A percentile compares a stretch with the other conserved stretches of the same genome.
phyloP scores from a whole-genome alignment of 2,113 vertebrate species.

The Lontra canadensis region DNA sequence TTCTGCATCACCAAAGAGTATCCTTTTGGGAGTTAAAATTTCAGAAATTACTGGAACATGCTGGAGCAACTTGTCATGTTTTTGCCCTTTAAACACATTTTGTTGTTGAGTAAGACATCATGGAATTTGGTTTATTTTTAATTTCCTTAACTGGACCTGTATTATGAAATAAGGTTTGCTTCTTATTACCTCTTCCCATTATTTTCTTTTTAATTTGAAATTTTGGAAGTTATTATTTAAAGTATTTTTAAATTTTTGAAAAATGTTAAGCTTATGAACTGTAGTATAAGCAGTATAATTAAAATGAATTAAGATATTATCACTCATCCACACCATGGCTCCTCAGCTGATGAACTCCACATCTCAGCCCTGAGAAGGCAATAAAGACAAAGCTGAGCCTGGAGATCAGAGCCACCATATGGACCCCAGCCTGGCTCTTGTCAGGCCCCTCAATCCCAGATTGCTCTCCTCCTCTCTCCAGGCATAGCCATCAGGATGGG shows the following conservation, averaged over 20 bases:
- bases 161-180: background rate
- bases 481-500: background rate
- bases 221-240: background rate
- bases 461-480: background rate
- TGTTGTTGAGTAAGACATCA: background rate
- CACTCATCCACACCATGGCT: too few species aligned
- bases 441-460: background rate
- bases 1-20: background rate
- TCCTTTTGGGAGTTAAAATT: background rate
- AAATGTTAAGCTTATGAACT: background rate
- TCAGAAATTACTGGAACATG: background rate
- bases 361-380: background rate
- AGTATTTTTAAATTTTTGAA: background rate
- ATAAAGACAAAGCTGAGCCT: background rate
- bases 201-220: background rate
- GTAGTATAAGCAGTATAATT: background rate
- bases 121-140: background rate
- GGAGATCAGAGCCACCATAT: rapidly evolving
- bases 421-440: rapidly evolving
- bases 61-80: background rate
- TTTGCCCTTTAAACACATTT: background rate
- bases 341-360: too few species aligned
- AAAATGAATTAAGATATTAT: background rate
- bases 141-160: background rate
- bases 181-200: background rate